Conservation (phyloP, 2,797 vertebrate species). For the Sphenopsis melanotis region DNA sequence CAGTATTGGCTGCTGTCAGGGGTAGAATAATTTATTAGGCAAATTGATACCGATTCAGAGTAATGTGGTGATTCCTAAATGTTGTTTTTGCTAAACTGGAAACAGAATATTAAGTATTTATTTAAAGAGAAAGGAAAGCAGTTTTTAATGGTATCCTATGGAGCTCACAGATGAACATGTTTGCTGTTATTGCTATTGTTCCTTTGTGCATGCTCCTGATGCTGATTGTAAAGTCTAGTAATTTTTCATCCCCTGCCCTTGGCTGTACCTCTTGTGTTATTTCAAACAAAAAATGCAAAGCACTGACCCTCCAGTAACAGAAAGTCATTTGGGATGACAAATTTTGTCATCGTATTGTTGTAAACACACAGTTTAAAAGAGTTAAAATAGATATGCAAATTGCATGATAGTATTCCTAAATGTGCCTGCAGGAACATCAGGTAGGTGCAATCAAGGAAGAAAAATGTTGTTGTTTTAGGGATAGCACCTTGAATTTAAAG, state of each 20-base stretch:
- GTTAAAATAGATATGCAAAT: conserved; percentile 52
- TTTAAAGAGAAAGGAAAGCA: not conserved
- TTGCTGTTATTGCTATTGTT: not conserved
- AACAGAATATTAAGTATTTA: conserved; percentile 12
- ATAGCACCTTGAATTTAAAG: conserved; percentile 33
- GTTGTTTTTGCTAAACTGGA: not conserved
- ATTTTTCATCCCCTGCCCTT: conserved; percentile 24
- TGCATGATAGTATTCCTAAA: not conserved
- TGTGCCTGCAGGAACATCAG: not conserved
- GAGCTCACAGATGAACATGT: not conserved
- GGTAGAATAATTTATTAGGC: conserved; percentile 27
- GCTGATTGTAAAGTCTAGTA: not conserved
- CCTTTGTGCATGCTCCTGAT: not conserved
- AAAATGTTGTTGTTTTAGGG: conserved; percentile 11
- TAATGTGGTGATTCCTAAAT: not conserved
- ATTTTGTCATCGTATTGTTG: not conserved
- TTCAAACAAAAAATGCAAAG: conserved; percentile 10
- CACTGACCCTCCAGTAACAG: not conserved
- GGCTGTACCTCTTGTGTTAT: conserved; percentile 4
- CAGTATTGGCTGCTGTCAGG: conserved; percentile 41
- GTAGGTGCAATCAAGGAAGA: conserved; percentile 13
- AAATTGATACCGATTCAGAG: not conserved
- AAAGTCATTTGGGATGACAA: conserved; percentile 9
- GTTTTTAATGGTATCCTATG: not conserved
- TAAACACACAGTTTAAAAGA: conserved; percentile 25